Evolutionary conservation across 2,113 vertebrate genomes (phyloP).

Genomic region (Chloebia gouldiae): DNA sequence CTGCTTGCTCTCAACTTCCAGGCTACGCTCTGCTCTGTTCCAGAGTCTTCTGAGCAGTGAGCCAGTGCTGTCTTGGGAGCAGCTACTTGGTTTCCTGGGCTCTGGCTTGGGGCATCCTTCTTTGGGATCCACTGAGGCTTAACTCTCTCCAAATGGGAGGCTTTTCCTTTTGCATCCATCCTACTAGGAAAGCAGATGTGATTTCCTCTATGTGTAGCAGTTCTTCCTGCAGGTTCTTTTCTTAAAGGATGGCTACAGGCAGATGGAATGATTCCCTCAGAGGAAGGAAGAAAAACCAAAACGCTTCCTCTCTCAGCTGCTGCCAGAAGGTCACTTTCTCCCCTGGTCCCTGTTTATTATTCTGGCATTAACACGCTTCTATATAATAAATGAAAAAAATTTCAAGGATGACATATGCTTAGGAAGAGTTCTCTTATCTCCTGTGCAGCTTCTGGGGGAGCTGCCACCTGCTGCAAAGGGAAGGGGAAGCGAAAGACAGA

Average conservation of each 20-base stretch:
- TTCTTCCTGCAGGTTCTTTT: neutral
- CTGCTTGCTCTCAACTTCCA: neutral
- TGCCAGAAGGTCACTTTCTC: neutral
- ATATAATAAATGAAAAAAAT: neutral
- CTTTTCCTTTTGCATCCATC: neutral
- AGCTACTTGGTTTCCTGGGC: neutral
- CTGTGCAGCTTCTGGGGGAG: neutral
- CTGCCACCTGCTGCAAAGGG: neutral
- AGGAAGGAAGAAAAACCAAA: neutral
- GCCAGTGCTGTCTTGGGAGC: neutral
- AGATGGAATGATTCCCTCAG: neutral
- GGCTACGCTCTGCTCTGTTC: neutral
- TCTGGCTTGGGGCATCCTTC: neutral
- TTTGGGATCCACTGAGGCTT: neutral
- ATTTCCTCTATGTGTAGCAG: neutral
- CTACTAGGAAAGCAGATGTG: neutral
- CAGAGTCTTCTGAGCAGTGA: neutral
- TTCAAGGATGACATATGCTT: fast-evolving
- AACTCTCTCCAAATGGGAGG: neutral
- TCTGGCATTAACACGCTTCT: neutral
- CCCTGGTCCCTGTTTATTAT: neutral
- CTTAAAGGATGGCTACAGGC: neutral
- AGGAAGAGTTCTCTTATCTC: neutral
- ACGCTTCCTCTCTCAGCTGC: neutral
- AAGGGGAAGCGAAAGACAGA: neutral